A percentile compares a stretch with the other conserved stretches of the same genome.
phyloP scores from a whole-genome alignment of 2,797 vertebrate genomes.

The Macrochelys suwanniensis region DNA sequence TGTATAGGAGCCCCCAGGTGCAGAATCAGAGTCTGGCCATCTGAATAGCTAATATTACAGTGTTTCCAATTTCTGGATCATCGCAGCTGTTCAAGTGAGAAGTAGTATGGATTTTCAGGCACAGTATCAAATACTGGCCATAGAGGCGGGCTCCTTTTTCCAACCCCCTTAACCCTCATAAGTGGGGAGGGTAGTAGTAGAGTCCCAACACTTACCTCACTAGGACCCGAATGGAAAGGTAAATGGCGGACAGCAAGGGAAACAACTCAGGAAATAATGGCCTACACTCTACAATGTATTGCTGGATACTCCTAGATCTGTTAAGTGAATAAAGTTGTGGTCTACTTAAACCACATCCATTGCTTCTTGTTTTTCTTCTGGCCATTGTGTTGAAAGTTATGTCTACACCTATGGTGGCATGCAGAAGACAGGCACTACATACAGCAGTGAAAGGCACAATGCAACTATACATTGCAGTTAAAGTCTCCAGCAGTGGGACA shows the following conservation, averaged over 20 bases:
- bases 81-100: no score
- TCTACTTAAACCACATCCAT: not conserved
- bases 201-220: not conserved
- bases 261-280: not conserved
- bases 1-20: not conserved
- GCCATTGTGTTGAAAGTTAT: not conserved
- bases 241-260: not conserved
- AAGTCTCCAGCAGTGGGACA: not conserved
- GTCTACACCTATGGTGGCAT: not conserved
- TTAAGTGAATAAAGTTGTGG: no score
- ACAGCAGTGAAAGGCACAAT: not conserved
- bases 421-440: not conserved
- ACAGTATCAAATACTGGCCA: not conserved
- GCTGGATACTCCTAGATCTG: not conserved
- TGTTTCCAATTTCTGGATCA: no score
- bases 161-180: not conserved
- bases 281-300: not conserved
- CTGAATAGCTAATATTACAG: not conserved
- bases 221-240: not conserved
- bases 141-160: not conserved
- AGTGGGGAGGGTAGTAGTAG: no score
- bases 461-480: not conserved
- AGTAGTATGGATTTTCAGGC: not conserved
- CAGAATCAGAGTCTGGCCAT: no score
- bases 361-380: not conserved